Evolutionary conservation across 2,888 invertebrate species (phyloP).

Genomic region (Ornithoptera alexandrae): DNA sequence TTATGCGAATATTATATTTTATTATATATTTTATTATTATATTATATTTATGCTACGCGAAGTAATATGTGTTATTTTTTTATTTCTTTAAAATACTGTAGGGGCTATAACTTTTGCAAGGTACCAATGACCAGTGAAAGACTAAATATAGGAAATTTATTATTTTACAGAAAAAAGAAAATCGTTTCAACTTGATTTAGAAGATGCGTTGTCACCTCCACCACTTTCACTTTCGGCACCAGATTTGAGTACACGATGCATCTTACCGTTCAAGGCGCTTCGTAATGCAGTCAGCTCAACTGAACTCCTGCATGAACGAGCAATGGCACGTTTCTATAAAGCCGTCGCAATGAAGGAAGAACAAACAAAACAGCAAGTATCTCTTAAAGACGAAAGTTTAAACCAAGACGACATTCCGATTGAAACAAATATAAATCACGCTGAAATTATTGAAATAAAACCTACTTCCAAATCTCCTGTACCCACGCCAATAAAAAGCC

Average conservation of each 20-base stretch:
- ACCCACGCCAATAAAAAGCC: conserved; percentile 21
- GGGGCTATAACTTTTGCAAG: neutral
- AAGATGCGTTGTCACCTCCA: conserved; percentile 86
- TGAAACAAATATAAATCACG: conserved; percentile 39
- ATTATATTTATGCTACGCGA: neutral
- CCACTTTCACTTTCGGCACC: conserved; percentile 91
- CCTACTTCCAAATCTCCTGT: conserved; percentile 34
- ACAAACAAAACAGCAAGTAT: conserved; percentile 62
- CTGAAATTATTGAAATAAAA: conserved; percentile 28
- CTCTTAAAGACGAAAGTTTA: conserved; percentile 41
- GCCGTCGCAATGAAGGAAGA: conserved; percentile 88
- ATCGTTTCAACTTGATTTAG: conserved; percentile 82
- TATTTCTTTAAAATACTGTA: neutral
- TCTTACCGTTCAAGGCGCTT: conserved; percentile 80
- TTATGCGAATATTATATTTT: neutral
- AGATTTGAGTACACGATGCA: conserved; percentile 81
- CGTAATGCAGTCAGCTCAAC: conserved; percentile 89
- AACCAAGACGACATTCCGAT: conserved; percentile 62
- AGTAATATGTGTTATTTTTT: neutral
- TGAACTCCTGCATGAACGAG: conserved; percentile 89
- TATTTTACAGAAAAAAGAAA: conserved; percentile 71
- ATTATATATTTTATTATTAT: too few species aligned
- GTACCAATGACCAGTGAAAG: neutral
- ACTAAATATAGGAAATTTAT: conserved; percentile 7
- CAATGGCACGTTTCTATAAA: conserved; percentile 90